These are phyloP conservation scores for Autographa pulchrina DNA, from an alignment of 2,888 invertebrate genomes.

Conservation along the genomic window DNA sequence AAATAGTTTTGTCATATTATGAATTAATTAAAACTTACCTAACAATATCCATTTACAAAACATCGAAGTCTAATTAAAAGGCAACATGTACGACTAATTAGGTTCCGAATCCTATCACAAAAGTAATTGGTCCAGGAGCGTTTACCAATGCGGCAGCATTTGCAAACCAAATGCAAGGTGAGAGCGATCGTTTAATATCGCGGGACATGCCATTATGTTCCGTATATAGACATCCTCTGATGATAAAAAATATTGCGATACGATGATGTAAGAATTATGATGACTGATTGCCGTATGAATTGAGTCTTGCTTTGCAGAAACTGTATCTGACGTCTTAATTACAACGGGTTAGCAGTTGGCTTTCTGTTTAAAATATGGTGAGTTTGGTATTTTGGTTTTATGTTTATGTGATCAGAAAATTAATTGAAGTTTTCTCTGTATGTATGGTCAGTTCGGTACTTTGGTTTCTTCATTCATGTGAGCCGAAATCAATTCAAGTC, in stretches of 20 bases:
- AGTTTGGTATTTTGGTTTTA: neutral
- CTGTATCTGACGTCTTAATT: neutral
- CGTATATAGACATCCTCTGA: conserved; percentile 42
- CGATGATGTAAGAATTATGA: neutral
- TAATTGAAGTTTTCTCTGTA: no score
- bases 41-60: neutral
- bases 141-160: conserved; percentile 45
- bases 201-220: conserved; percentile 45
- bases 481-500: no score
- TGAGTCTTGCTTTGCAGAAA: neutral
- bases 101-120: conserved; percentile 32
- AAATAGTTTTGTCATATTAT: neutral
- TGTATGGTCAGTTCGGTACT: neutral
- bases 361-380: no score
- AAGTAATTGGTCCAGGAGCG: conserved; percentile 35
- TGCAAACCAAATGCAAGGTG: conserved; percentile 46
- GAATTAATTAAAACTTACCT: neutral
- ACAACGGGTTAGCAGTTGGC: neutral
- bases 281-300: neutral
- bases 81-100: conserved; percentile 22
- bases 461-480: no score
- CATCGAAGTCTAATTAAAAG: conserved; percentile 27
- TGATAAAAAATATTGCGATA: conserved; percentile 28
- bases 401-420: no score
- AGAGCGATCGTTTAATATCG: conserved; percentile 34